These are phyloP conservation scores for Drosophila ustulata DNA, from an alignment of 2,888 invertebrate genomes.

Conservation along the genomic window DNA sequence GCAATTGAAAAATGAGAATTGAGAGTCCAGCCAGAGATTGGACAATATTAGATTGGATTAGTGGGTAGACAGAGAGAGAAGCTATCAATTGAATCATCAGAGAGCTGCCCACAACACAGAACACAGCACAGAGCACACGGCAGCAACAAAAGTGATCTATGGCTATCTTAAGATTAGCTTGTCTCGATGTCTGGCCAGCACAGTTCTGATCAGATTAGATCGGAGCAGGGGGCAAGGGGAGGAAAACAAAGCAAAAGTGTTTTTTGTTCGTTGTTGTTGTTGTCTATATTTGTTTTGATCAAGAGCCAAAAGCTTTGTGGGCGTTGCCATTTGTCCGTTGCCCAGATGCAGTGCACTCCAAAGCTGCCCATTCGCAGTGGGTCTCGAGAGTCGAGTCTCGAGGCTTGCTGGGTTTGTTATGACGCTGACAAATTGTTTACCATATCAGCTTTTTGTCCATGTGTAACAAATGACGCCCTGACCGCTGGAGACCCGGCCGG, in stretches of 20 bases:
- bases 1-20: background rate
- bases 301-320: slow-evolving; percentile 46
- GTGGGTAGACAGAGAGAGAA: background rate
- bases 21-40: background rate
- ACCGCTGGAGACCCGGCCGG: slow-evolving; percentile 27
- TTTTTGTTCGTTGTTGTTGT: slow-evolving; percentile 19
- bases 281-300: slow-evolving; percentile 56
- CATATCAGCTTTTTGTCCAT: slow-evolving; percentile 76
- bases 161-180: slow-evolving; percentile 59
- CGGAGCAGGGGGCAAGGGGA: slow-evolving; percentile 22
- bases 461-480: slow-evolving; percentile 73
- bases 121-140: background rate
- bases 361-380: slow-evolving; percentile 9
- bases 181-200: slow-evolving; percentile 50
- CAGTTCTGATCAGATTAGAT: slow-evolving; percentile 25
- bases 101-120: slow-evolving; percentile 13
- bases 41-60: slow-evolving; percentile 4
- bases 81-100: slow-evolving; percentile 12
- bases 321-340: slow-evolving; percentile 57
- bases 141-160: slow-evolving; percentile 39
- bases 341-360: slow-evolving; percentile 30
- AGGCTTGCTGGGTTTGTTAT: slow-evolving; percentile 44
- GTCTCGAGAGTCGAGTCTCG: background rate
- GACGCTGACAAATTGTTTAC: slow-evolving; percentile 79
- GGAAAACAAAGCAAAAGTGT: slow-evolving; percentile 32